A percentile compares a stretch with the other conserved stretches of the same genome.
These are phyloP conservation scores for Andinoacara biseriatus DNA, from an alignment of 2,113 vertebrate genomes.

Conservation along the genomic window DNA sequence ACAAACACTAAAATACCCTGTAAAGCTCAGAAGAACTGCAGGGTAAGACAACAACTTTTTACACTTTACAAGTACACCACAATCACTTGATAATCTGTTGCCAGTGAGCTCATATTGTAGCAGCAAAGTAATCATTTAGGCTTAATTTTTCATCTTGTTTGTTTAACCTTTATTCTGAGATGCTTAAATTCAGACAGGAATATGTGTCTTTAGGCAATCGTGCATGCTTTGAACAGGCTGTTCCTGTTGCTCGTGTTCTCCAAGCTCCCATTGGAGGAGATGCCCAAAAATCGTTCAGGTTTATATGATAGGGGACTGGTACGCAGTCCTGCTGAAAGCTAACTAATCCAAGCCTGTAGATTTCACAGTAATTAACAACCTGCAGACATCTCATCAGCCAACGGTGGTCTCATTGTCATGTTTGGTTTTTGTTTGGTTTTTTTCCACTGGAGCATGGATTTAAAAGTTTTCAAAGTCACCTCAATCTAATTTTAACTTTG, in stretches of 20 bases:
- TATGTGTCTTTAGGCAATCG: background rate
- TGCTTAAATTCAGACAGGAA: background rate
- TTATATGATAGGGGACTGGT: background rate
- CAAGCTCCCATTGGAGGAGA: background rate
- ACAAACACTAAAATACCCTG: too few species aligned
- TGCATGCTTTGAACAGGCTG: background rate
- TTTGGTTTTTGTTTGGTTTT: background rate
- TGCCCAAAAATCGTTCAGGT: background rate
- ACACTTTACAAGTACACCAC: background rate
- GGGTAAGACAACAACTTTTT: background rate
- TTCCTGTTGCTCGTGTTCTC: background rate
- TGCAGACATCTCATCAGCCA: background rate
- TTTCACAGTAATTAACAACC: slow-evolving; percentile 9
- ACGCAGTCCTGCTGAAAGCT: background rate
- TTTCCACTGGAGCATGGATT: background rate
- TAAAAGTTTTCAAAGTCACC: background rate
- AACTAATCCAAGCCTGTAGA: background rate
- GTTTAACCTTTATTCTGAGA: background rate
- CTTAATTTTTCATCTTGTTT: background rate
- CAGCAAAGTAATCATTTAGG: background rate
- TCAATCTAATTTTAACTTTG: too few species aligned
- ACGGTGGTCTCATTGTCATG: background rate
- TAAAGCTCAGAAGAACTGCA: background rate
- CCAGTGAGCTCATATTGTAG: background rate
- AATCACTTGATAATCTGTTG: background rate